Evolutionary conservation across 2,888 invertebrate genomes (phyloP).

Genomic region (Leptopilina myrica): DNA sequence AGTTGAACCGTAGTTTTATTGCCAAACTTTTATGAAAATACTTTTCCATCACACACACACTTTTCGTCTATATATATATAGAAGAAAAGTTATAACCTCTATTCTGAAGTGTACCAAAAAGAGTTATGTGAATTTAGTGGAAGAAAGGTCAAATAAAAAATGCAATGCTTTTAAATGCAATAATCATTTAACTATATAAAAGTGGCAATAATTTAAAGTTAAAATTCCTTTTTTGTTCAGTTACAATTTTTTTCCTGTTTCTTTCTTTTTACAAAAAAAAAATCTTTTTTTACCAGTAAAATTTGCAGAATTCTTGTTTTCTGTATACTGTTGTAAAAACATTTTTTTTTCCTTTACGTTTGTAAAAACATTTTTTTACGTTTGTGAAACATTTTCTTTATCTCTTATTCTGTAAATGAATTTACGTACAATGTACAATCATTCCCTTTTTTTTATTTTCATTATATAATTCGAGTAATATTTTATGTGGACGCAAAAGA

Average conservation of each 20-base stretch:
- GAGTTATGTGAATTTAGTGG: neutral
- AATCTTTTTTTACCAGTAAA: too few species aligned
- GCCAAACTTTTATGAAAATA: slow-evolving; percentile 12
- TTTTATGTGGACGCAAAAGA: neutral
- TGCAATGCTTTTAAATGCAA: neutral
- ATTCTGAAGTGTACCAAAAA: neutral
- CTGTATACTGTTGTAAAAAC: too few species aligned
- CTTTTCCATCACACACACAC: neutral
- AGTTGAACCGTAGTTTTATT: slow-evolving; percentile 12
- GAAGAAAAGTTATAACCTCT: neutral
- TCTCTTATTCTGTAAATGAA: too few species aligned
- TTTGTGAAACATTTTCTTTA: too few species aligned
- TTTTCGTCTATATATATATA: neutral
- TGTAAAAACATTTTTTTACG: too few species aligned
- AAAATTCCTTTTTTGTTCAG: too few species aligned
- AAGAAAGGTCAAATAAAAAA: neutral
- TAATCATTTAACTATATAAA: neutral
- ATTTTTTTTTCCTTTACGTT: too few species aligned
- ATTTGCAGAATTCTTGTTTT: too few species aligned
- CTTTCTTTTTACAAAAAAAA: too few species aligned
- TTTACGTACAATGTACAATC: neutral
- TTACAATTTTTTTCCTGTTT: too few species aligned
- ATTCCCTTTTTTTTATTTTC: too few species aligned
- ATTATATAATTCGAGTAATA: neutral
- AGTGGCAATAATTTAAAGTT: neutral